Percentiles rank a stretch among this genome's conserved stretches.
These are phyloP conservation scores for Agelas oroides DNA, from an alignment of 37 sponge, comb jelly and placozoan species.

Conservation along the genomic window DNA sequence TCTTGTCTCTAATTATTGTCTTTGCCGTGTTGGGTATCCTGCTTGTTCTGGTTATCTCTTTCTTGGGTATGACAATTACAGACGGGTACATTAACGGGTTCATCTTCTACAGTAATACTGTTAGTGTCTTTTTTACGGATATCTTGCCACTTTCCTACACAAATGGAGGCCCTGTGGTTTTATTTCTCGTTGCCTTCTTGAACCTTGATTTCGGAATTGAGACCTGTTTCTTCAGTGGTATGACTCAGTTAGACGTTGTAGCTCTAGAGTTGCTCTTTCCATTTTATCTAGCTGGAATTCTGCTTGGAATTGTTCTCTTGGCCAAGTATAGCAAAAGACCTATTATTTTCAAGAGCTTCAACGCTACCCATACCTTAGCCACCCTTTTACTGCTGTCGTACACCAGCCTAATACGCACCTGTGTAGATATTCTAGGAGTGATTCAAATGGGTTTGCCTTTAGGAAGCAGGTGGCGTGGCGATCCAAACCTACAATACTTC, in stretches of 20 bases:
- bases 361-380: constrained; percentile 24
- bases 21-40: constrained; percentile 30
- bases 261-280: constrained; percentile 39
- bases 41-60: constrained; percentile 7
- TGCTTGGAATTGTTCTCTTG: constrained; percentile 7
- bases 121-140: background rate
- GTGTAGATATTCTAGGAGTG: constrained; percentile 7
- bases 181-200: constrained; percentile 4
- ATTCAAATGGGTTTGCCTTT: background rate
- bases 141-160: background rate
- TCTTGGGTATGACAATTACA: constrained; percentile 26
- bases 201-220: constrained; percentile 56
- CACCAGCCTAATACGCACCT: constrained; percentile 18
- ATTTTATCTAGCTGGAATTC: constrained; percentile 19
- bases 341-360: background rate
- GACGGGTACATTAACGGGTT: constrained; percentile 50
- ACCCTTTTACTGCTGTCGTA: constrained; percentile 45
- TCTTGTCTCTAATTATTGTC: constrained; percentile 16
- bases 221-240: constrained; percentile 47
- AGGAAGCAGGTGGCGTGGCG: constrained; percentile 6
- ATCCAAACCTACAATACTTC: constrained; percentile 23
- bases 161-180: background rate
- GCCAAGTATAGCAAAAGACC: background rate
- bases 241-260: constrained; percentile 5
- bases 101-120: constrained; percentile 36